These are phyloP conservation scores for Loris lydekkerianus DNA, from an alignment of 2,797 vertebrate species.

Conservation along the genomic window DNA sequence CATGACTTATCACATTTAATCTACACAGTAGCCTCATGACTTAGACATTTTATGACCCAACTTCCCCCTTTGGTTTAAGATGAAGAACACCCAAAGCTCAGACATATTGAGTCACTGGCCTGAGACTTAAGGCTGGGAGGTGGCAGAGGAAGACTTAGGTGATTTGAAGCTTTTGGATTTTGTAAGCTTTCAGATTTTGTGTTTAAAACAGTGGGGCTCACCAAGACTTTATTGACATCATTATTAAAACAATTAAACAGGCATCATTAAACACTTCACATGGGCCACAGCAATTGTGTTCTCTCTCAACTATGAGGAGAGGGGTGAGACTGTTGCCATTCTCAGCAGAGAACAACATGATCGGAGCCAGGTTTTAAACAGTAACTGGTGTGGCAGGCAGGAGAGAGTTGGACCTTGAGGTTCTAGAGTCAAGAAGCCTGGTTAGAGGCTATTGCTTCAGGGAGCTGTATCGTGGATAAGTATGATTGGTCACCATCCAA, in stretches of 20 bases:
- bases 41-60: neutral
- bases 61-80: neutral
- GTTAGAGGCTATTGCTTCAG: neutral
- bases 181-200: neutral
- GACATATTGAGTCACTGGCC: neutral
- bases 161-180: neutral
- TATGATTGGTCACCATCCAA: conserved; percentile 17
- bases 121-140: neutral
- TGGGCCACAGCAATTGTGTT: neutral
- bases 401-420: neutral
- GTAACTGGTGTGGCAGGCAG: neutral
- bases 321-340: neutral
- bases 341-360: neutral
- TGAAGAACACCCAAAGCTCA: neutral
- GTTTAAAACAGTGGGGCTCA: neutral
- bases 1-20: neutral
- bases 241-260: conserved; percentile 7
- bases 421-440: neutral
- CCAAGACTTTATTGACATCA: neutral
- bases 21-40: neutral
- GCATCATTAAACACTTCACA: neutral
- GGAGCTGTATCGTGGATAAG: neutral
- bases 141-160: neutral
- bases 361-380: neutral
- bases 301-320: neutral